Percentiles rank a stretch among this genome's conserved stretches.
Evolutionary conservation across 2,113 vertebrate genomes (phyloP).

Genomic region (Rhea pennata): DNA sequence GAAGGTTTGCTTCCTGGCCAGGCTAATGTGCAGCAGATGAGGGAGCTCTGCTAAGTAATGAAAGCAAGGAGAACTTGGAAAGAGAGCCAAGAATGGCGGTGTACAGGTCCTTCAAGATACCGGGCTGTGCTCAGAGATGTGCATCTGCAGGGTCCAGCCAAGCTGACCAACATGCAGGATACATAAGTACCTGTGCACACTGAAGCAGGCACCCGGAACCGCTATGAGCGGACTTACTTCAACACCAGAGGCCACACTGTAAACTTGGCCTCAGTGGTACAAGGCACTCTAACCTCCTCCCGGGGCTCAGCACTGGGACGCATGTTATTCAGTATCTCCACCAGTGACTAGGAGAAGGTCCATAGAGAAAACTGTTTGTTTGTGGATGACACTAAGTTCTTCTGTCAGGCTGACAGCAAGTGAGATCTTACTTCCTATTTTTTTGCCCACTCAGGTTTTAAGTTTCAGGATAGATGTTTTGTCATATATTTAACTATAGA

Average conservation of each 20-base stretch:
- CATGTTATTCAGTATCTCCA: too few relatives aligned
- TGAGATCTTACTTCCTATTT: neutral
- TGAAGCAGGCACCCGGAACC: neutral
- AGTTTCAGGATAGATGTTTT: neutral
- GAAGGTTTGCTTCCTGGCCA: neutral
- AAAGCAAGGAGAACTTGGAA: neutral
- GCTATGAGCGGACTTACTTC: neutral
- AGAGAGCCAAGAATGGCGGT: too few relatives aligned
- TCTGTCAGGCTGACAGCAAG: neutral
- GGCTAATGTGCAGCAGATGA: neutral
- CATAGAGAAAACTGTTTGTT: neutral
- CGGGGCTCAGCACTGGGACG: neutral
- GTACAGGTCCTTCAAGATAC: too few relatives aligned
- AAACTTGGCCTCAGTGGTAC: neutral
- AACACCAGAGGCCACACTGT: neutral
- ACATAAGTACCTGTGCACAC: neutral
- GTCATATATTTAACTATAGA: neutral
- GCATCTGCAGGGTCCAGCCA: neutral
- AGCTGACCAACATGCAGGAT: neutral
- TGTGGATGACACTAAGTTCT: neutral
- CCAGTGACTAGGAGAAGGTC: neutral
- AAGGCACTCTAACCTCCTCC: neutral
- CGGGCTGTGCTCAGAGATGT: neutral
- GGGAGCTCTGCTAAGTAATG: neutral
- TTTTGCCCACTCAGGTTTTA: too few relatives aligned